Percentiles rank a stretch among this genome's conserved stretches.
Conservation (phyloP, 2,113 vertebrate species). For the Mormyrus iriodes region DNA sequence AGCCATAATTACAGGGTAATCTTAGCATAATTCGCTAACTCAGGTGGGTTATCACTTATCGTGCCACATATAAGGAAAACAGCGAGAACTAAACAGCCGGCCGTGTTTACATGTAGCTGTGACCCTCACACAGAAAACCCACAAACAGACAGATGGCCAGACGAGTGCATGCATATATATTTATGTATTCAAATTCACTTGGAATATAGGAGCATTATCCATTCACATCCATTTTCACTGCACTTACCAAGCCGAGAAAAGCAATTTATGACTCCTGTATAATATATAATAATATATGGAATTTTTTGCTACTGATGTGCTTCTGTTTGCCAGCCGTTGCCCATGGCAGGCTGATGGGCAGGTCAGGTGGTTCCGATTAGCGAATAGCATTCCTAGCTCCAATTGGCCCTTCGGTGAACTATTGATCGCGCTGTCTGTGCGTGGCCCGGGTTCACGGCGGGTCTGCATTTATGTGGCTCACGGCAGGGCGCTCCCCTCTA, state of each 20-base stretch:
- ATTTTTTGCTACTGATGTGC: neutral
- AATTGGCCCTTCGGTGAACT: neutral
- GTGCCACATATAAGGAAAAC: neutral
- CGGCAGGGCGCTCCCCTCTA: neutral
- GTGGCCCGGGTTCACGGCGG: neutral
- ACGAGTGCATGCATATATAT: neutral
- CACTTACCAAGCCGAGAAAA: neutral
- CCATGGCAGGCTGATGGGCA: neutral
- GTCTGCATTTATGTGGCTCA: neutral
- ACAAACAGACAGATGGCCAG: neutral
- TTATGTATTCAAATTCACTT: neutral
- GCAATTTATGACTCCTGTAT: neutral
- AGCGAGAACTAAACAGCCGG: neutral
- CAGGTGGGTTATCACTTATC: neutral
- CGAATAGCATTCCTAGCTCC: neutral
- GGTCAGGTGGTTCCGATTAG: neutral
- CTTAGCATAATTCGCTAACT: constrained; percentile 3
- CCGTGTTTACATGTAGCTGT: neutral
- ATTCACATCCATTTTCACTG: neutral
- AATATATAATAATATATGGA: neutral
- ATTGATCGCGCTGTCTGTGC: constrained; percentile 2
- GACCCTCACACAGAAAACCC: neutral
- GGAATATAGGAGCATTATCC: neutral
- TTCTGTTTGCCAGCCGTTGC: neutral
- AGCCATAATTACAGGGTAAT: neutral